Percentiles rank a stretch among this genome's conserved stretches.
phyloP scores from a whole-genome alignment of 2,888 invertebrate species.

The Rugalucina vietnamica region DNA sequence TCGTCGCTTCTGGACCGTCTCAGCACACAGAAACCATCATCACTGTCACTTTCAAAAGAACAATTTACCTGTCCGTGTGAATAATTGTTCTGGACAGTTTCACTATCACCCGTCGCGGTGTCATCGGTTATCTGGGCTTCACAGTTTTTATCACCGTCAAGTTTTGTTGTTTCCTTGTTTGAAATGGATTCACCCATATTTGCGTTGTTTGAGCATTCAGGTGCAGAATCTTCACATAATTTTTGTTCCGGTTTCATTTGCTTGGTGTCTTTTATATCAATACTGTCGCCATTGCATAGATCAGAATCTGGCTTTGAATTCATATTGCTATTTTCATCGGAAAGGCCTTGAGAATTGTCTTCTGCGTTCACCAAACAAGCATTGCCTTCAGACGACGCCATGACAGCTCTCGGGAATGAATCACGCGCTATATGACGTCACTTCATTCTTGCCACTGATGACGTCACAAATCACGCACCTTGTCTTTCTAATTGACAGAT shows the following conservation, averaged over 20 bases:
- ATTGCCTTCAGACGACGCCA: not conserved
- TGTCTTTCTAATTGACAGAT: too few species aligned
- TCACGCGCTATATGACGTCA: not conserved
- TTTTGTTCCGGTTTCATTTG: not conserved
- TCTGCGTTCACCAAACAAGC: not conserved
- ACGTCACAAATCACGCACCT: too few species aligned
- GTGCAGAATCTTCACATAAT: not conserved
- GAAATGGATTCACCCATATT: too few species aligned
- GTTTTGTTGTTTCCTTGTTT: too few species aligned
- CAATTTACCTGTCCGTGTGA: constrained; percentile 12
- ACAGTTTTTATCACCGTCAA: too few species aligned
- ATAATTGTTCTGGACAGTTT: not conserved
- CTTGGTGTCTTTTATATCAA: not conserved
- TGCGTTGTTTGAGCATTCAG: not conserved
- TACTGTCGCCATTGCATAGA: not conserved
- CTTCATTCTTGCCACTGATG: too few species aligned
- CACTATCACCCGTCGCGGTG: not conserved
- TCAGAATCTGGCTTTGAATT: not conserved
- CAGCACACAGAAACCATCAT: constrained; percentile 15
- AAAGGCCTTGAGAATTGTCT: not conserved
- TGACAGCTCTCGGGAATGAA: not conserved
- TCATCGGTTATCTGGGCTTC: too few species aligned
- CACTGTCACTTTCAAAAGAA: constrained; percentile 11
- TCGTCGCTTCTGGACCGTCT: constrained; percentile 26
- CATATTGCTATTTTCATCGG: not conserved